Evolutionary conservation across 2,113 vertebrate genomes (phyloP), one percentile per base, ranked within the genome.

Genomic region (Mus spicilegus): DNA sequence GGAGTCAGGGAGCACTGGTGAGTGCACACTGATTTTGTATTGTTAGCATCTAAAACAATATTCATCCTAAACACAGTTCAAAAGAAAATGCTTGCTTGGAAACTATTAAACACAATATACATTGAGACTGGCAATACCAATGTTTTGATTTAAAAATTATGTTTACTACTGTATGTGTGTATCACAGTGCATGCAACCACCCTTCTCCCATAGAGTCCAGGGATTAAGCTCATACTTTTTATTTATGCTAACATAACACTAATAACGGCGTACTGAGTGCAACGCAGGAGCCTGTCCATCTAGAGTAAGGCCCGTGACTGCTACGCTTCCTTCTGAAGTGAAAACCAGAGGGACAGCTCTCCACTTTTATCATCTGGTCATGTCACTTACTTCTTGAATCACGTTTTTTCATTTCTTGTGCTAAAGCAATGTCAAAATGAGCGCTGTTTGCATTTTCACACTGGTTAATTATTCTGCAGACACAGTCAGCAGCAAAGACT

Each of bases 401-500:
- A 16, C 98, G 98, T 90, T 99, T 98, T 82, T 99, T 99, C 96
- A 98, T 98, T 96, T 99, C 99, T 95, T 99, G 99, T 97, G 99
- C 99, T 96, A 99, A 97, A 39, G 97, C 98, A 98, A 99, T 89
- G 89, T 99, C 98, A 95, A 99, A 99, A 98, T 99, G 99, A 28
- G 99, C 99, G 0, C 95, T 98, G 94, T 98, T 98, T 14, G 98
- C 98, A 4, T 94, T 98, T 97, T 99, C 99, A 95, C 99, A 99
- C 93, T 99, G 99, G 19, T 95, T 98, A 49, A 99, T 98, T 96
- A 99, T 99, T 96, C 99, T 99, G 97, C 99, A 99, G 81, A 99
- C 98, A 72, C 99, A 99, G 73, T 99, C 98, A 89, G 99, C 98
- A 95, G 99, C 99, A 61, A 99, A 99, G 97, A 99, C 98, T 94